Conservation (phyloP, 1,140 invertebrate species). For the Harpegnathos saltator region DNA sequence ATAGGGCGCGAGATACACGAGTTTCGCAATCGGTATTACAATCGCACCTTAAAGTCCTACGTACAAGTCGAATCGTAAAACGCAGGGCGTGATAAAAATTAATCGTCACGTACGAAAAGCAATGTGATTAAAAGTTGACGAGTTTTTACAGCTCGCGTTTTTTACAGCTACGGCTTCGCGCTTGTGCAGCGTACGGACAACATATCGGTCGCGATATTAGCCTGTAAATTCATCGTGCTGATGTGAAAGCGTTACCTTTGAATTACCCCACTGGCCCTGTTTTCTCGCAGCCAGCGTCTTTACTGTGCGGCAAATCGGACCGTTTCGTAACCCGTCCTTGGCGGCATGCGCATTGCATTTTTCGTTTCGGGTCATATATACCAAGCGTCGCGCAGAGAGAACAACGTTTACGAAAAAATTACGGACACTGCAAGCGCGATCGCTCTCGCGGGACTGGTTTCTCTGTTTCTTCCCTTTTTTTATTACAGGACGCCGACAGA, state of each 20-base stretch:
- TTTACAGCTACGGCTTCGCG: background rate
- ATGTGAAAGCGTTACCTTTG: background rate
- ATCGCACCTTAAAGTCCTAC: conserved; percentile 23
- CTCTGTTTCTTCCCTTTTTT: background rate
- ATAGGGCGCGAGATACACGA: conserved; percentile 33
- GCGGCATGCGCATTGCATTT: too few species aligned
- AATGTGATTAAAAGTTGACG: conserved; percentile 7
- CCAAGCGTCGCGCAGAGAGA: too few species aligned
- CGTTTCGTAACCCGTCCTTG: background rate
- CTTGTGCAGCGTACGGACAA: background rate
- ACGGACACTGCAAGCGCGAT: background rate
- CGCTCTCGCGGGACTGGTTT: background rate
- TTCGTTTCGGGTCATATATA: background rate
- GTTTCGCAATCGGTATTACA: conserved; percentile 33
- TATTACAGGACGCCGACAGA: conserved; percentile 45
- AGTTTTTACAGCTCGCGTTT: conserved; percentile 19
- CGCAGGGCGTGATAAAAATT: background rate
- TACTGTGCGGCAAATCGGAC: background rate
- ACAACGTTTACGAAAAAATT: background rate
- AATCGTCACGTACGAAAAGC: conserved; percentile 13
- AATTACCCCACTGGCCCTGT: too few species aligned
- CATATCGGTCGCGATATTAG: conserved; percentile 8
- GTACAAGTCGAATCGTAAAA: background rate
- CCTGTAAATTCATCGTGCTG: background rate
- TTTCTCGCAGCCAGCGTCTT: background rate